phyloP scores from a whole-genome alignment of 2,797 vertebrate species.

The Harpagifer antarcticus region DNA sequence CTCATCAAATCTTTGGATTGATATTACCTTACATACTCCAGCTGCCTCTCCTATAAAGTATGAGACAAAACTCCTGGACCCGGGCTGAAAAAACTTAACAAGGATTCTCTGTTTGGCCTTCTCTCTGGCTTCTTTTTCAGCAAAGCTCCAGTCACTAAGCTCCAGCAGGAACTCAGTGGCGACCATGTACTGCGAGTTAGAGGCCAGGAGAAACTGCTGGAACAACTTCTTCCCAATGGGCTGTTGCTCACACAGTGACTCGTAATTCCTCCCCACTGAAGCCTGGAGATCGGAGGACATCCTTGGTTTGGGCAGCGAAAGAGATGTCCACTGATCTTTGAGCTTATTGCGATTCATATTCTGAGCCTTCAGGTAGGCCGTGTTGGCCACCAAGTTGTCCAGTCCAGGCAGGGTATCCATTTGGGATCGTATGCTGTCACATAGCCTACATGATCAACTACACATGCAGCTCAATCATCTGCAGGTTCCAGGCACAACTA shows the following conservation, averaged over 20 bases:
- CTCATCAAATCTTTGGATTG: conserved; percentile 77
- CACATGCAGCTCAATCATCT: conserved; percentile 27
- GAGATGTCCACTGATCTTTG: conserved; percentile 81
- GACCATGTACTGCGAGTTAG: conserved; percentile 76
- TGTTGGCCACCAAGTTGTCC: conserved; percentile 91
- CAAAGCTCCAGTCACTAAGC: conserved; percentile 84
- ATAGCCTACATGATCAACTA: conserved; percentile 15
- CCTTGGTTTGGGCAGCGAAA: conserved; percentile 82
- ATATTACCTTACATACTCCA: conserved; percentile 75
- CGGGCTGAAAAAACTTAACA: conserved; percentile 80
- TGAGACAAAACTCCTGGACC: conserved; percentile 75
- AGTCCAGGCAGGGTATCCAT: conserved; percentile 89
- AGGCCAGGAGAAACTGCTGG: conserved; percentile 84
- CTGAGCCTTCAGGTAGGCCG: conserved; percentile 89
- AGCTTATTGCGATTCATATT: conserved; percentile 80
- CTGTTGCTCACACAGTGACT: conserved; percentile 89
- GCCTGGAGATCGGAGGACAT: conserved; percentile 67
- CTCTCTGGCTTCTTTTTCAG: conserved; percentile 79
- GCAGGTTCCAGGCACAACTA: conserved; percentile 35
- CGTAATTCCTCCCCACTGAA: conserved; percentile 72
- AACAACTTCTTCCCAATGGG: conserved; percentile 91
- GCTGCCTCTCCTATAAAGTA: conserved; percentile 82
- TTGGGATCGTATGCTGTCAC: conserved; percentile 23
- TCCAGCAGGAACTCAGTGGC: conserved; percentile 87
- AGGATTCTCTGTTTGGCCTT: conserved; percentile 79